Conservation (phyloP, 2,888 invertebrate genomes). For the Andrena hattorfiana region DNA sequence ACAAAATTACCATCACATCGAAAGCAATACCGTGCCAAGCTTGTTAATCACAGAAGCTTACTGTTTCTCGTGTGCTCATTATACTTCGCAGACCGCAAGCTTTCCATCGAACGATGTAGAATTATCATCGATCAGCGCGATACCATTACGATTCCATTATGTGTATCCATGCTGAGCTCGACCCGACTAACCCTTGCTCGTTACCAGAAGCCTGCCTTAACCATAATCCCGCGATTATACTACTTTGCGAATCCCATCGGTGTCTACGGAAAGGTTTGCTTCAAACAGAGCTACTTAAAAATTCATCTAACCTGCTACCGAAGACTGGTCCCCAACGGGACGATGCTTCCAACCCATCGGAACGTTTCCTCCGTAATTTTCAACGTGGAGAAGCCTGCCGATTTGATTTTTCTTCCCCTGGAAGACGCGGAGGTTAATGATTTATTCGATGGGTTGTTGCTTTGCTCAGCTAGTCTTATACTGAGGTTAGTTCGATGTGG, state of each 20-base stretch:
- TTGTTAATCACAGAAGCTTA: conserved; percentile 62
- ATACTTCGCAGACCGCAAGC: conserved; percentile 49
- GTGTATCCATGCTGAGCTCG: conserved; percentile 25
- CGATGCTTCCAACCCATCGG: too few relatives aligned
- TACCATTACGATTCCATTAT: conserved; percentile 57
- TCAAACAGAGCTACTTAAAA: conserved; percentile 1
- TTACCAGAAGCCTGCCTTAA: conserved; percentile 28
- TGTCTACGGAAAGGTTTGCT: not conserved
- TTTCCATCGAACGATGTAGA: conserved; percentile 40
- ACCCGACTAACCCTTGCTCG: conserved; percentile 34
- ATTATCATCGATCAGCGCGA: conserved; percentile 56
- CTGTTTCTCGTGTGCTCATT: conserved; percentile 51
- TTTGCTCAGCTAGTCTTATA: too few relatives aligned
- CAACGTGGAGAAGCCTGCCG: not conserved
- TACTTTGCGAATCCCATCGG: conserved; percentile 1
- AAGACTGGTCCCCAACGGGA: not conserved
- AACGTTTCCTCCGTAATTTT: not conserved
- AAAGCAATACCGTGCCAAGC: conserved; percentile 25
- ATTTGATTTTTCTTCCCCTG: too few relatives aligned
- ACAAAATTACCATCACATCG: conserved; percentile 49
- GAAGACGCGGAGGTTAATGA: too few relatives aligned
- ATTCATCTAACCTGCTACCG: not conserved
- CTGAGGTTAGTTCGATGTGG: too few relatives aligned
- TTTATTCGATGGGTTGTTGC: too few relatives aligned
- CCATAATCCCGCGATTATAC: conserved; percentile 27